Percentiles rank a stretch among this genome's conserved stretches.
These are phyloP conservation scores for Vicugna pacos DNA, from an alignment of 2,113 vertebrate genomes.

Conservation along the genomic window DNA sequence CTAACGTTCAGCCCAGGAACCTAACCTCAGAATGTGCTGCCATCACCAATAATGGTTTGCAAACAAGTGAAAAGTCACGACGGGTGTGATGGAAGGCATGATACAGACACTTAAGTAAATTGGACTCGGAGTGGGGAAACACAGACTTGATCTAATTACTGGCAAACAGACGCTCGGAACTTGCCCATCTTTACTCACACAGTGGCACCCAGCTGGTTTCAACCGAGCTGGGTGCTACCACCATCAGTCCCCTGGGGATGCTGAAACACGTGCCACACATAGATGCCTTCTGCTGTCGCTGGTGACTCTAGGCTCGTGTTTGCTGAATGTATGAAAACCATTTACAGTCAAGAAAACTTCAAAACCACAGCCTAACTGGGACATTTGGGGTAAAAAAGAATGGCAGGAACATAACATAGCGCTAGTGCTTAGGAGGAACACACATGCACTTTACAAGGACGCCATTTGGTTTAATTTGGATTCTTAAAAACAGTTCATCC, in stretches of 20 bases:
- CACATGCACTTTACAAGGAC: conserved; percentile 33
- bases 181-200: not conserved
- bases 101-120: conserved; percentile 21
- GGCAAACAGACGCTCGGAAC: conserved; percentile 25
- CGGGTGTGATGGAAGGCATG: not conserved
- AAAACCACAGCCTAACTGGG: not conserved
- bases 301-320: not conserved
- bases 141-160: conserved; percentile 52
- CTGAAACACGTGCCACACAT: fast-evolving
- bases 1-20: not conserved
- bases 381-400: not conserved
- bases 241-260: not conserved
- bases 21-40: conserved; percentile 60
- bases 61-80: conserved; percentile 23
- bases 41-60: conserved; percentile 1
- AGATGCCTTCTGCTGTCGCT: not conserved
- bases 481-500: conserved; percentile 70
- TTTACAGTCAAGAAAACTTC: not conserved
- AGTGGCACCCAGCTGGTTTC: not conserved
- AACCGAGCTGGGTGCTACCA: not conserved
- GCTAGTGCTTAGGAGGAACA: conserved; percentile 8
- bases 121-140: conserved; percentile 11
- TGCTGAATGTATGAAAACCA: not conserved
- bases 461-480: conserved; percentile 63
- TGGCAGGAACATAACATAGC: not conserved